Conservation (phyloP, 2,797 vertebrate genomes). For the Gymnopithys bicolor region DNA sequence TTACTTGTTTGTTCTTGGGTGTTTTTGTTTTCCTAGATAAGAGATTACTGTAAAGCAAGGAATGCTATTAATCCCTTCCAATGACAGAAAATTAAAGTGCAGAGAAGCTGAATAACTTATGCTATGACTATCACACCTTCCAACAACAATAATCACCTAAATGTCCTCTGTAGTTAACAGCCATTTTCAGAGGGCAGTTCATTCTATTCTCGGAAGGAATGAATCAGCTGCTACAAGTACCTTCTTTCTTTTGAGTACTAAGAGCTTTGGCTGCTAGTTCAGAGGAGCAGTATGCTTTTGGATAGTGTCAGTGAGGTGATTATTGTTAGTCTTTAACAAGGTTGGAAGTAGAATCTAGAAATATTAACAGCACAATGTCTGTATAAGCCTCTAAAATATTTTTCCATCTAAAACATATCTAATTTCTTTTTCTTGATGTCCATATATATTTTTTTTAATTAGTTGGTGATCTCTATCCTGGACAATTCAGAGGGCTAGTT, state of each 20-base stretch:
- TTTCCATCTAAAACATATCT: background rate
- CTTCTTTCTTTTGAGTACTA: background rate
- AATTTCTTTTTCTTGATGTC: background rate
- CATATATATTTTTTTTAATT: background rate
- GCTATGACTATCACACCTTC: background rate
- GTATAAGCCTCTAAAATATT: background rate
- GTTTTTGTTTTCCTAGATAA: background rate
- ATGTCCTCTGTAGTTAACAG: background rate
- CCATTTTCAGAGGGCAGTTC: background rate
- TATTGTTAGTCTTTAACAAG: background rate
- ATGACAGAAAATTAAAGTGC: background rate
- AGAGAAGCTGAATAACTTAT: background rate
- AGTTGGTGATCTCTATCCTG: background rate
- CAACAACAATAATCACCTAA: background rate
- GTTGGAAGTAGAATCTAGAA: background rate
- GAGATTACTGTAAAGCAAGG: background rate
- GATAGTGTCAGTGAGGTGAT: background rate
- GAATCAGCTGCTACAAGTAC: background rate
- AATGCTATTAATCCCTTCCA: background rate
- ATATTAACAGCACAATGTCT: background rate
- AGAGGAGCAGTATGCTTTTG: background rate
- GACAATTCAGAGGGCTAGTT: background rate
- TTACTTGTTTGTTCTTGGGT: background rate
- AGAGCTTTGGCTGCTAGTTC: background rate
- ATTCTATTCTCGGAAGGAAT: background rate